A percentile compares a stretch with the other conserved stretches of the same genome.
Evolutionary conservation across 2,113 vertebrate species (phyloP).

Genomic region (Periophthalmus modestus): DNA sequence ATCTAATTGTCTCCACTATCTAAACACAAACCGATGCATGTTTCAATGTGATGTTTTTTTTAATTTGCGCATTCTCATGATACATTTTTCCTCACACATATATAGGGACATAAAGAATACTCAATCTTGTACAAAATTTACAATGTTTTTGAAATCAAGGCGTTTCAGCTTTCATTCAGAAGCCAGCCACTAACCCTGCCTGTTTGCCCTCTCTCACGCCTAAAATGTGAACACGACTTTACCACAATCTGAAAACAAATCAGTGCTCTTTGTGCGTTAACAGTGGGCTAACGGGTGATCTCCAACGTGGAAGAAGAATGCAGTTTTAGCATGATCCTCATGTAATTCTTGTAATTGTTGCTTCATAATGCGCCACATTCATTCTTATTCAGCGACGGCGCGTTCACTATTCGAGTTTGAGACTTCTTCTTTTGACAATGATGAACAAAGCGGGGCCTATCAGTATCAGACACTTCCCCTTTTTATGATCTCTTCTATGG

Average conservation of each 20-base stretch:
- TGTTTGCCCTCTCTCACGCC: conserved; percentile 11
- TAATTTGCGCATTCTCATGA: too few species aligned
- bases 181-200: not conserved
- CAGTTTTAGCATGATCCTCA: conserved; percentile 36
- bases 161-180: too few species aligned
- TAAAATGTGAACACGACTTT: conserved; percentile 23
- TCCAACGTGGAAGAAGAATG: conserved; percentile 47
- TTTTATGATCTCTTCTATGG: conserved; percentile 48
- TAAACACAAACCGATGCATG: too few species aligned
- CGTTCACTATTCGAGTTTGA: conserved; percentile 52
- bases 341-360: conserved; percentile 71
- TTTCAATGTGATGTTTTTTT: too few species aligned
- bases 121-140: too few species aligned
- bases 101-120: too few species aligned
- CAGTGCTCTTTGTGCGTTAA: conserved; percentile 1
- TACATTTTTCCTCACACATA: too few species aligned
- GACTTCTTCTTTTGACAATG: conserved; percentile 61
- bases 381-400: conserved; percentile 40
- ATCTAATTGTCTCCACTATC: not conserved
- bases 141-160: too few species aligned
- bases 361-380: conserved; percentile 64
- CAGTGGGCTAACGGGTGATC: conserved; percentile 16
- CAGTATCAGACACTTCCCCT: conserved; percentile 50
- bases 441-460: conserved; percentile 60
- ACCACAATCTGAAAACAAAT: conserved; percentile 23